Evolutionary conservation across 2,113 vertebrate genomes (phyloP).

Genomic region (Gallinago undulata): DNA sequence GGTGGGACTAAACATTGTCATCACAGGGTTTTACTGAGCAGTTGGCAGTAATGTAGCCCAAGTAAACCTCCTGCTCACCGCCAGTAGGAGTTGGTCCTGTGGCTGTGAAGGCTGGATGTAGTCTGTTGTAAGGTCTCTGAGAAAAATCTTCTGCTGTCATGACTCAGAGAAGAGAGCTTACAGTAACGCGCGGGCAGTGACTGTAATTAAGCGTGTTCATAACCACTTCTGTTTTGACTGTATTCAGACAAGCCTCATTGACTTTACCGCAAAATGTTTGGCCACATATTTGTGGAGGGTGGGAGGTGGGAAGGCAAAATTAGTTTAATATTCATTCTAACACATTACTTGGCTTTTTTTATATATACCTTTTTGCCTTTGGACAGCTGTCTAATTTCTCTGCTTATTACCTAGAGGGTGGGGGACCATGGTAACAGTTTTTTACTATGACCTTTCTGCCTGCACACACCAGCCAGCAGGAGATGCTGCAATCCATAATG

Average conservation of each 20-base stretch:
- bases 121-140: not conserved
- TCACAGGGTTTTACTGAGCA: not conserved
- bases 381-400: not conserved
- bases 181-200: not conserved
- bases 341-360: not conserved
- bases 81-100: not conserved
- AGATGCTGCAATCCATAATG: constrained; percentile 56
- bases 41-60: not conserved
- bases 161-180: constrained; percentile 1
- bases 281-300: not conserved
- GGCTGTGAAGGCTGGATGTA: not conserved
- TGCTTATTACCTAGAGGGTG: not conserved
- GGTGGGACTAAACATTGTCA: not conserved
- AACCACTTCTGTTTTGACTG: not conserved
- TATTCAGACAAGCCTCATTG: not conserved
- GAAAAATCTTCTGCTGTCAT: not conserved
- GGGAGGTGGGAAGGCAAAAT: not conserved
- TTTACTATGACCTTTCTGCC: not conserved
- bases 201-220: not conserved
- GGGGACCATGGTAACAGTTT: not conserved
- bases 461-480: constrained; percentile 44
- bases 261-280: not conserved
- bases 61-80: not conserved
- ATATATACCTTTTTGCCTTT: not conserved
- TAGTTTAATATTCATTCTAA: not conserved